A percentile compares a stretch with the other conserved stretches of the same genome.
phyloP scores from a whole-genome alignment of 2,797 vertebrate species.

The Rhinogobio ventralis region DNA sequence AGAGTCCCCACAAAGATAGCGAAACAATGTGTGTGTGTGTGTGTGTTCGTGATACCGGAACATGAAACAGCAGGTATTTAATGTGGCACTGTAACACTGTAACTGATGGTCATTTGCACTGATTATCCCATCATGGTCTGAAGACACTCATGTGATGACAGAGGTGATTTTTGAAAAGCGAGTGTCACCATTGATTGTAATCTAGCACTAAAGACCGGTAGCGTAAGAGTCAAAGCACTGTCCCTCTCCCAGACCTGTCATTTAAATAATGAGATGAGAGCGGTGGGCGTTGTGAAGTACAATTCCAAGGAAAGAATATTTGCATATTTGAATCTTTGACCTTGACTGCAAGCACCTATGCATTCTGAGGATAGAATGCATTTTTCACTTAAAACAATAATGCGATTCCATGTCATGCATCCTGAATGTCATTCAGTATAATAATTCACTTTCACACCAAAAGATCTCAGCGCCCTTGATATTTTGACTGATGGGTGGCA shows the following conservation, averaged over 20 bases:
- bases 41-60: constrained; percentile 10
- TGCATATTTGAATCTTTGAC: constrained; percentile 32
- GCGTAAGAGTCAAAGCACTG: constrained; percentile 36
- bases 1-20: too few species aligned
- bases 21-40: not conserved
- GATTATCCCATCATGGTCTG: constrained; percentile 39
- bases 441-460: constrained; percentile 38
- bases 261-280: constrained; percentile 57
- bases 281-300: constrained; percentile 37
- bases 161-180: constrained; percentile 33
- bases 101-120: constrained; percentile 32
- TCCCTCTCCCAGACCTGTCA: constrained; percentile 53
- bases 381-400: constrained; percentile 49
- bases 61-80: constrained; percentile 31
- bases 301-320: constrained; percentile 36
- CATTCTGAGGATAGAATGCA: constrained; percentile 31
- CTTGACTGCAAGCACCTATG: constrained; percentile 44
- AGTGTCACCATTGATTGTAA: constrained; percentile 53
- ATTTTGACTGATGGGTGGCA: constrained; percentile 38
- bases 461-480: constrained; percentile 37
- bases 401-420: constrained; percentile 29
- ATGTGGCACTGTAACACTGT: constrained; percentile 10
- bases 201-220: constrained; percentile 39
- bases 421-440: constrained; percentile 15
- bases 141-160: constrained; percentile 39